These are phyloP conservation scores for Lanius ludovicianus DNA, from an alignment of 2,113 vertebrate species.

Conservation along the genomic window DNA sequence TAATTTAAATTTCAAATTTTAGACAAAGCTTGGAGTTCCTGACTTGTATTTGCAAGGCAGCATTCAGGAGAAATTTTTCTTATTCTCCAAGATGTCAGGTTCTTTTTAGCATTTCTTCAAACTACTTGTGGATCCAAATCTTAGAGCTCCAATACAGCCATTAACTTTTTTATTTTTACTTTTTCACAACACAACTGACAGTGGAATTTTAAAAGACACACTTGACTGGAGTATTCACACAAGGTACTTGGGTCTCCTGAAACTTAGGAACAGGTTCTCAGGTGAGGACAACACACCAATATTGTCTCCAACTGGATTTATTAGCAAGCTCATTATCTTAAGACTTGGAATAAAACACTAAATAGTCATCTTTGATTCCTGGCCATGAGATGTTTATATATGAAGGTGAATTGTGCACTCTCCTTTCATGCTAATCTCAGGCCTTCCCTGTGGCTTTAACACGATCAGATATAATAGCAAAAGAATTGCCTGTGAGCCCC, in stretches of 20 bases:
- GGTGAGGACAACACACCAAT: neutral
- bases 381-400: neutral
- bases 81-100: neutral
- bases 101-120: neutral
- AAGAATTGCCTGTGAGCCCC: neutral
- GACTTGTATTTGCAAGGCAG: neutral
- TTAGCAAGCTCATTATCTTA: neutral
- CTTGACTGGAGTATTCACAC: neutral
- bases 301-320: neutral
- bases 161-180: neutral
- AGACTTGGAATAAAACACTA: neutral
- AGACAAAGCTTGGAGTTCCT: neutral
- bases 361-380: neutral
- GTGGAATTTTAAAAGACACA: neutral
- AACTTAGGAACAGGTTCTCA: neutral
- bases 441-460: neutral
- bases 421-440: neutral
- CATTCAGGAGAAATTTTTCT: neutral
- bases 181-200: neutral
- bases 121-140: neutral
- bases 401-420: neutral
- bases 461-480: neutral
- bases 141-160: neutral
- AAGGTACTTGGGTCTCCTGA: neutral
- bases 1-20: neutral